A percentile compares a stretch with the other conserved stretches of the same genome.
Evolutionary conservation across 2,888 invertebrate species (phyloP).

Genomic region (Troglohyphantes excavatus): DNA sequence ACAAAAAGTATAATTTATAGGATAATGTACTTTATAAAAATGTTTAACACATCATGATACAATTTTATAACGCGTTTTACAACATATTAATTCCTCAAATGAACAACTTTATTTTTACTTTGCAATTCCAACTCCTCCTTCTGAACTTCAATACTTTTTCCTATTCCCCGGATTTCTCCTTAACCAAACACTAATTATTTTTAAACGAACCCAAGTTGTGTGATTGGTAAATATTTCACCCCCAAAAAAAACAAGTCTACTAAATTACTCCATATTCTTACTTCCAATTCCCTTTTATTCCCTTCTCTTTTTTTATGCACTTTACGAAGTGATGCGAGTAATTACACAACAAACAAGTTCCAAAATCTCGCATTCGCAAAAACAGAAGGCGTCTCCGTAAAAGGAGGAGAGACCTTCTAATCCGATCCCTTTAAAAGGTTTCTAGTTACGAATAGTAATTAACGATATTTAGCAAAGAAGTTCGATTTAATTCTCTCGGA

Average conservation of each 20-base stretch:
- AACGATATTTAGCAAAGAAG: conserved; percentile 26
- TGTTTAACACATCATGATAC: too few relatives aligned
- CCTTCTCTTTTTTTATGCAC: not conserved
- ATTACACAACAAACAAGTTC: not conserved
- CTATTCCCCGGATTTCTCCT: too few relatives aligned
- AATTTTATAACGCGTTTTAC: too few relatives aligned
- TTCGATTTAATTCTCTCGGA: conserved; percentile 28
- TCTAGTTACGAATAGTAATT: conserved; percentile 24
- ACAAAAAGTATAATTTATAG: too few relatives aligned
- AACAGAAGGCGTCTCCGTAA: not conserved
- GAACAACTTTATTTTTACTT: too few relatives aligned
- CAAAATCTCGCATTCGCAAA: not conserved
- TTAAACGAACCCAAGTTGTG: not conserved
- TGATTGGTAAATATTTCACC: not conserved
- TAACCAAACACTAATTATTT: not conserved
- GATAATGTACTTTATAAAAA: too few relatives aligned
- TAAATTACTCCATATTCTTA: not conserved
- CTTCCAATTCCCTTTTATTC: not conserved
- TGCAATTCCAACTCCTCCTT: too few relatives aligned
- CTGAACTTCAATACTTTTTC: too few relatives aligned
- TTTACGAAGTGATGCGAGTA: conserved; percentile 1
- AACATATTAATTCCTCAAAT: too few relatives aligned
- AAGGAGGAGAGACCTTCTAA: not conserved
- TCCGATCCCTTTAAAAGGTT: conserved; percentile 14
- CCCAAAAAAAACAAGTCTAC: not conserved